These are phyloP conservation scores for Isotomurus palustris DNA, from an alignment of 2,888 invertebrate species.

Conservation along the genomic window DNA sequence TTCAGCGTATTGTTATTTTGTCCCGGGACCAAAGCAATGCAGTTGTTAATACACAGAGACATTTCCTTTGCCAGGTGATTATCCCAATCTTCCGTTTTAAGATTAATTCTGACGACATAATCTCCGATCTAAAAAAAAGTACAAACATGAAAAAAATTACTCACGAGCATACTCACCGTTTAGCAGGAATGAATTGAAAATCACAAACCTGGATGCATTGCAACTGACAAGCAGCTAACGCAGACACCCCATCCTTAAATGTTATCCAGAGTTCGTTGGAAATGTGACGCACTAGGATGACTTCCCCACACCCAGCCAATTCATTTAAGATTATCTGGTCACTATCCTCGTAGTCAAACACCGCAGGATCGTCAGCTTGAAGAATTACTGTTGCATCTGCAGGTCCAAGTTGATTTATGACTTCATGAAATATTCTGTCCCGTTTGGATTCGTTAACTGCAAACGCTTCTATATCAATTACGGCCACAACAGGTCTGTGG, in stretches of 20 bases:
- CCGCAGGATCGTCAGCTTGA: slow-evolving; percentile 34
- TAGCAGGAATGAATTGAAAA: not conserved
- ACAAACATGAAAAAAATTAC: not conserved
- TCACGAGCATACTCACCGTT: not conserved
- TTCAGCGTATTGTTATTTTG: slow-evolving; percentile 40
- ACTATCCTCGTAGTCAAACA: slow-evolving; percentile 40
- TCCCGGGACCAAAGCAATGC: slow-evolving; percentile 61
- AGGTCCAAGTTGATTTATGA: slow-evolving; percentile 82
- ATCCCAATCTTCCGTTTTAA: slow-evolving; percentile 83
- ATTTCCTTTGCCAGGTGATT: slow-evolving; percentile 76
- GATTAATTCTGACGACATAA: slow-evolving; percentile 60
- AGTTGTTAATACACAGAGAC: slow-evolving; percentile 75
- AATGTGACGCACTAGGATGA: slow-evolving; percentile 84
- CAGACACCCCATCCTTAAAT: slow-evolving; percentile 83
- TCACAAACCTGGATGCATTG: slow-evolving; percentile 58
- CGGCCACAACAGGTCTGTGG: slow-evolving; percentile 90
- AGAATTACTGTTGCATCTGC: slow-evolving; percentile 85
- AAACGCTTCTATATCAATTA: slow-evolving; percentile 81
- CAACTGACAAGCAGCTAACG: slow-evolving; percentile 64
- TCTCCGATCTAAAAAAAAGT: slow-evolving; percentile 47
- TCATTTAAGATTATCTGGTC: slow-evolving; percentile 59
- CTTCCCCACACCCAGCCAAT: slow-evolving; percentile 78
- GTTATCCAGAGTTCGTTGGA: slow-evolving; percentile 87
- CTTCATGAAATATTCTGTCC: slow-evolving; percentile 74
- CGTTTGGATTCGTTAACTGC: slow-evolving; percentile 72